phyloP scores from a whole-genome alignment of 2,113 vertebrate genomes.

The Hippocampus barbouri region DNA sequence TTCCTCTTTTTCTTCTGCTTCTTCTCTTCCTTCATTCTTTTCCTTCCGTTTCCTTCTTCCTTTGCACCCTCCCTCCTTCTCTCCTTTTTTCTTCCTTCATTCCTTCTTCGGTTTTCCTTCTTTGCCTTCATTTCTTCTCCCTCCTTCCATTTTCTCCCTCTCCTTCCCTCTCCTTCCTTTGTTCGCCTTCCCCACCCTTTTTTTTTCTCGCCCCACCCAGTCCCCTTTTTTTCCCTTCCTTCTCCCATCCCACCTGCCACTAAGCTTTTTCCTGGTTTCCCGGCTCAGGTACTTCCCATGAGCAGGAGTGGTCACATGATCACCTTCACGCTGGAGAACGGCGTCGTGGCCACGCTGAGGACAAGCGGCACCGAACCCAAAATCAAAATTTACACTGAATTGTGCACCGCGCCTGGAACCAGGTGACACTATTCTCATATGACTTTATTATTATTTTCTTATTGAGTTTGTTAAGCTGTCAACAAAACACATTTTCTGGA shows the following conservation, averaged over 20 bases:
- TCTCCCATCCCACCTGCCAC: not conserved
- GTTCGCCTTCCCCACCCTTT: no score
- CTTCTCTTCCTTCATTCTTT: no score
- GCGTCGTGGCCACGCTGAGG: conserved; percentile 86
- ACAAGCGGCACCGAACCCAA: conserved; percentile 95
- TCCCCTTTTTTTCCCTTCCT: not conserved
- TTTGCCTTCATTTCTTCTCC: not conserved
- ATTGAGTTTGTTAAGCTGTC: not conserved
- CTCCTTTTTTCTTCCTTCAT: no score
- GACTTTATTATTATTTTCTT: not conserved
- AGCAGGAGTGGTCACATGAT: conserved; percentile 92
- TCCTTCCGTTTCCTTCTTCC: no score
- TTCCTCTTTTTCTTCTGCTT: no score
- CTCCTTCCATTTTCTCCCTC: not conserved
- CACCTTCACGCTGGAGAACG: conserved; percentile 88
- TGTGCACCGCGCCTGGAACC: conserved; percentile 78
- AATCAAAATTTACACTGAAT: conserved; percentile 92
- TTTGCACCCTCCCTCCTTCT: no score
- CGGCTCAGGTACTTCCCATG: conserved; percentile 81
- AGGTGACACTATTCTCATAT: conserved; percentile 69
- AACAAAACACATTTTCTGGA: not conserved
- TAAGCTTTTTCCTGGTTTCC: not conserved
- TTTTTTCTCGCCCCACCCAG: no score
- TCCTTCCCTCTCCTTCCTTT: not conserved
- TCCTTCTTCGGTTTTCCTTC: no score